Evolutionary conservation across 2,888 invertebrate species (phyloP).

Genomic region (Hydriomena furcata): DNA sequence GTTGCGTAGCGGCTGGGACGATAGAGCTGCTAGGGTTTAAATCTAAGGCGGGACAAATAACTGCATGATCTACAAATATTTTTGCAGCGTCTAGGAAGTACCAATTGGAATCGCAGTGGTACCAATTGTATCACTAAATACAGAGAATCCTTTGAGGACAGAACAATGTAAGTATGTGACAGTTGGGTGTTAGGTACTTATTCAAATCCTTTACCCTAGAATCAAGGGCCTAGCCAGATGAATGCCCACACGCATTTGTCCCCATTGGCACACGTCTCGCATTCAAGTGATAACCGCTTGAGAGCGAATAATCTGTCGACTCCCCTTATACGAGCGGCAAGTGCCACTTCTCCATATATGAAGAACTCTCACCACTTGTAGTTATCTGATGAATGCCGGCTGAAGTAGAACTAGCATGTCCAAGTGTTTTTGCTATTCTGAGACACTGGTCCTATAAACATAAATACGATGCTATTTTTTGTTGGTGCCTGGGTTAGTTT

Average conservation of each 20-base stretch:
- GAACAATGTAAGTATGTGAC: no score
- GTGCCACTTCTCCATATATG: slow-evolving; percentile 43
- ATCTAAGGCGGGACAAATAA: no score
- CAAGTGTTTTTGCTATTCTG: slow-evolving; percentile 39
- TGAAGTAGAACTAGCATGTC: slow-evolving; percentile 25
- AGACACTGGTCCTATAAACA: slow-evolving; percentile 17
- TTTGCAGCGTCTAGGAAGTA: no score
- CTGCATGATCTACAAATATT: no score
- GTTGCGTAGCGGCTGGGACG: no score
- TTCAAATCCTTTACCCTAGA: no score
- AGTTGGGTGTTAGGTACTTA: no score
- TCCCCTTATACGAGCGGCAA: slow-evolving; percentile 38
- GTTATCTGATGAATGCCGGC: slow-evolving; percentile 31
- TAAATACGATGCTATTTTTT: slow-evolving; percentile 11
- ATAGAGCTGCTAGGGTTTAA: no score
- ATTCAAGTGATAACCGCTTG: slow-evolving; percentile 43
- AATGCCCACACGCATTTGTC: slow-evolving; percentile 4
- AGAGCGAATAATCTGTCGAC: slow-evolving; percentile 43
- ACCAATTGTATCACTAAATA: no score
- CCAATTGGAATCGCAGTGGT: no score
- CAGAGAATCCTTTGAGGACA: no score
- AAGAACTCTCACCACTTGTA: slow-evolving; percentile 39
- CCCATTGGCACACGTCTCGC: slow-evolving; percentile 10
- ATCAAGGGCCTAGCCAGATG: background rate
- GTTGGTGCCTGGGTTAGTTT: background rate